These are phyloP conservation scores for Samia ricini DNA, from an alignment of 1,140 invertebrate species.

Conservation along the genomic window DNA sequence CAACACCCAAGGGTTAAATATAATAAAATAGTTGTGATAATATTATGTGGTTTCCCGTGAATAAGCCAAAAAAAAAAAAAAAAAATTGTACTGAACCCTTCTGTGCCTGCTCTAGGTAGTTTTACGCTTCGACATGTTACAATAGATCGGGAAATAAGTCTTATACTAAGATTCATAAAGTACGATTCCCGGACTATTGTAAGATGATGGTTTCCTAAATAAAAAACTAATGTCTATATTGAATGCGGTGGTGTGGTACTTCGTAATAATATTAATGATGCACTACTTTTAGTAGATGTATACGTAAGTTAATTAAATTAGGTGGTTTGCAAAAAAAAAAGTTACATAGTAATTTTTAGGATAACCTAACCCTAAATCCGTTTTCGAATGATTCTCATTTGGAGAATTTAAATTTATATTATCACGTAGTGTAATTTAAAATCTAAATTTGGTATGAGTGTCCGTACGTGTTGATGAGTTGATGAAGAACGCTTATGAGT, in stretches of 20 bases:
- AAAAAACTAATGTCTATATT: conserved; percentile 16
- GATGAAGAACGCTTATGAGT: background rate
- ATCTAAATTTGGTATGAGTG: background rate
- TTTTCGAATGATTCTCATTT: too few relatives aligned
- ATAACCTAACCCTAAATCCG: too few relatives aligned
- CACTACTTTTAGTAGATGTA: background rate
- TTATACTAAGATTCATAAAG: background rate
- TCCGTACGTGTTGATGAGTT: background rate
- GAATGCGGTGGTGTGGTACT: too few relatives aligned
- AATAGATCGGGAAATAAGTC: conserved; percentile 23
- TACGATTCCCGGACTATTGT: conserved; percentile 23
- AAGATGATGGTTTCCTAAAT: conserved; percentile 14
- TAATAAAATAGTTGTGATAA: conserved; percentile 57
- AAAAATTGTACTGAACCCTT: conserved; percentile 76
- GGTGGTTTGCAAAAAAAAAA: background rate
- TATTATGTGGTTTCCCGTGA: conserved; percentile 64
- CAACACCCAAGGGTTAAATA: conserved; percentile 43
- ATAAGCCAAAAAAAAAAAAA: conserved; percentile 74
- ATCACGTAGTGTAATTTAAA: background rate
- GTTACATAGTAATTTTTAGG: conserved; percentile 25
- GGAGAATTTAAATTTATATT: background rate
- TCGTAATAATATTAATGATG: too few relatives aligned
- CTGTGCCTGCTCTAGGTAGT: conserved; percentile 73
- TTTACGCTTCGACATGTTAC: conserved; percentile 37
- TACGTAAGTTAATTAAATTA: background rate